These are phyloP conservation scores for Platerodrilus igneus DNA, from an alignment of 2,888 invertebrate species.

Conservation along the genomic window DNA sequence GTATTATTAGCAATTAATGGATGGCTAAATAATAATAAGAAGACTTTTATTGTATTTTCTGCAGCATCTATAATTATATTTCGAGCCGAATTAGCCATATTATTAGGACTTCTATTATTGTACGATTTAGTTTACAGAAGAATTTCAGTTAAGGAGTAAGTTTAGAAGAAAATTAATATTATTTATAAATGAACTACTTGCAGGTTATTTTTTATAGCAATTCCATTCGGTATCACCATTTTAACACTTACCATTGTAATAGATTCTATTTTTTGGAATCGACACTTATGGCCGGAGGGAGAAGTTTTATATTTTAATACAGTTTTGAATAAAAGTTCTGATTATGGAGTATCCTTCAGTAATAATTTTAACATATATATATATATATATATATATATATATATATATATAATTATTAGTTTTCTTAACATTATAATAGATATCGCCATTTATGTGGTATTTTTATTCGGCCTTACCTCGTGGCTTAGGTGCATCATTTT, in stretches of 20 bases:
- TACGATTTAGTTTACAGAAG: conserved; percentile 71
- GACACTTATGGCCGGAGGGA: conserved; percentile 93
- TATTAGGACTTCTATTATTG: conserved; percentile 80
- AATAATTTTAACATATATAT: not conserved
- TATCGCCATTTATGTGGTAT: conserved; percentile 95
- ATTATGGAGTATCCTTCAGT: conserved; percentile 90
- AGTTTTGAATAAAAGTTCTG: conserved; percentile 85
- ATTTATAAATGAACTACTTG: conserved; percentile 28
- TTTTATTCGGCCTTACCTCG: conserved; percentile 96
- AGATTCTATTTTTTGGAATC: conserved; percentile 92
- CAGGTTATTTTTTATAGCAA: conserved; percentile 67
- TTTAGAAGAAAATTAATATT: conserved; percentile 20
- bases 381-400: not conserved
- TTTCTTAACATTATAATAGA: conserved; percentile 56
- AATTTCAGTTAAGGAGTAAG: conserved; percentile 64
- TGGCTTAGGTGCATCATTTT: conserved; percentile 75
- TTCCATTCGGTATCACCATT: conserved; percentile 67
- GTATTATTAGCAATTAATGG: conserved; percentile 80
- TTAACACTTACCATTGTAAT: conserved; percentile 69
- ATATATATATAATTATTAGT: conserved; percentile 3
- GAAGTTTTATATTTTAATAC: conserved; percentile 97
- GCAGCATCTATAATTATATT: conserved; percentile 87
- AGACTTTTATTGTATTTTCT: conserved; percentile 74
- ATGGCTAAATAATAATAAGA: conserved; percentile 75
- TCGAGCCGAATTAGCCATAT: conserved; percentile 80